Evolutionary conservation across 2,888 invertebrate genomes (phyloP).

Genomic region (Phortica magna): DNA sequence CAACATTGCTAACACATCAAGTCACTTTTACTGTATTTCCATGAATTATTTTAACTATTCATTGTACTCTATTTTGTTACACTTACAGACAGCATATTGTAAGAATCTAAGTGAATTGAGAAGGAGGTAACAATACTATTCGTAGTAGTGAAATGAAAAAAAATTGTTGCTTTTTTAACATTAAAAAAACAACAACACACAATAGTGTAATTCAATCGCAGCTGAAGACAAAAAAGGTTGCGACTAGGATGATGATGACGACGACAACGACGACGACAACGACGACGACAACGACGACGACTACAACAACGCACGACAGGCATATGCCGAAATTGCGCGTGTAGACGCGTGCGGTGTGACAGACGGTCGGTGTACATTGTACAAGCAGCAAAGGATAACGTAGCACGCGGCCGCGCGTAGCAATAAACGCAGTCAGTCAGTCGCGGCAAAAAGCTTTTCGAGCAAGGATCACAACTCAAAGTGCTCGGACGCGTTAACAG

Average conservation of each 20-base stretch:
- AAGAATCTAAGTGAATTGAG: background rate
- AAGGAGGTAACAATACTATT: background rate
- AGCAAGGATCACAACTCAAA: constrained; percentile 61
- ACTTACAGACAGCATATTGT: background rate
- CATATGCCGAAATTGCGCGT: too few species aligned
- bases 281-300: background rate
- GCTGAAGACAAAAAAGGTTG: background rate
- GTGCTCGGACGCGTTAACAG: background rate
- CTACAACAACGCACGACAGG: background rate
- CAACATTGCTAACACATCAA: background rate
- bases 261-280: constrained; percentile 38
- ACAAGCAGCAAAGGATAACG: constrained; percentile 25
- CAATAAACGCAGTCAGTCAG: constrained; percentile 51
- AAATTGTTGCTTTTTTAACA: constrained; percentile 61
- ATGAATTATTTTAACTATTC: background rate
- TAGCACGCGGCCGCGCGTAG: constrained; percentile 34
- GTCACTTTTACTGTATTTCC: constrained; percentile 32
- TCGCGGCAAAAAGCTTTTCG: constrained; percentile 65
- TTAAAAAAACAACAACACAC: background rate
- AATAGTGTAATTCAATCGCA: background rate
- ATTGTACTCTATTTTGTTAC: background rate
- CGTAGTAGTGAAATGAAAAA: constrained; percentile 35
- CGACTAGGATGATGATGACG: background rate
- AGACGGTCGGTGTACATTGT: background rate
- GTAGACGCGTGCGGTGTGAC: background rate